Conservation (phyloP, 2,888 invertebrate genomes). For the Actias luna region DNA sequence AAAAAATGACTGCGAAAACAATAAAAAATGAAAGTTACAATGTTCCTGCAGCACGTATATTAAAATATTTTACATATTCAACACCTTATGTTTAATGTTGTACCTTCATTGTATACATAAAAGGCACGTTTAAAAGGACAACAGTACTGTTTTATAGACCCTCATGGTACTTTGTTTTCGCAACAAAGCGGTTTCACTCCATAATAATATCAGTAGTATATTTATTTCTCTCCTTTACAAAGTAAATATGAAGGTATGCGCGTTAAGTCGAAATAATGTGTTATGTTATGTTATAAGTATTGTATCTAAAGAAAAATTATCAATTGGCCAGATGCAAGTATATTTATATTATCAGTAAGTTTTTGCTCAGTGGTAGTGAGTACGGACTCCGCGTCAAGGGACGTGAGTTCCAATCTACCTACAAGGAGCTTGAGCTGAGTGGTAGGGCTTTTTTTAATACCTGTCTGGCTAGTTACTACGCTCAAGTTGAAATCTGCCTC, state of each 20-base stretch:
- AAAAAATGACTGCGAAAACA: neutral
- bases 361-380: too few species aligned
- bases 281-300: too few species aligned
- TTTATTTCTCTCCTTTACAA: conserved; percentile 2
- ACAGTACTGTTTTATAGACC: conserved; percentile 11
- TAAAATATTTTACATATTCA: conserved; percentile 9
- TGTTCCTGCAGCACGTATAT: neutral
- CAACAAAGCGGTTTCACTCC: conserved; percentile 9
- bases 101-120: conserved; percentile 15
- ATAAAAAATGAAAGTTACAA: neutral
- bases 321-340: too few species aligned
- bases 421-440: too few species aligned
- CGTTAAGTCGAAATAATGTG: neutral
- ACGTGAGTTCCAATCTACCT: too few species aligned
- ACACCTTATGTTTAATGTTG: conserved; percentile 11
- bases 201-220: conserved; percentile 7
- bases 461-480: too few species aligned
- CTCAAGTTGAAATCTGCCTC: too few species aligned
- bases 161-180: conserved; percentile 7
- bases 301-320: too few species aligned
- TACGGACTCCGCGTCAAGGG: too few species aligned
- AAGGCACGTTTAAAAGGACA: conserved; percentile 16
- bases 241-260: neutral
- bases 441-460: too few species aligned
- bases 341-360: too few species aligned